phyloP scores from a whole-genome alignment of 2,888 invertebrate species.

The Torymus tubicola region DNA sequence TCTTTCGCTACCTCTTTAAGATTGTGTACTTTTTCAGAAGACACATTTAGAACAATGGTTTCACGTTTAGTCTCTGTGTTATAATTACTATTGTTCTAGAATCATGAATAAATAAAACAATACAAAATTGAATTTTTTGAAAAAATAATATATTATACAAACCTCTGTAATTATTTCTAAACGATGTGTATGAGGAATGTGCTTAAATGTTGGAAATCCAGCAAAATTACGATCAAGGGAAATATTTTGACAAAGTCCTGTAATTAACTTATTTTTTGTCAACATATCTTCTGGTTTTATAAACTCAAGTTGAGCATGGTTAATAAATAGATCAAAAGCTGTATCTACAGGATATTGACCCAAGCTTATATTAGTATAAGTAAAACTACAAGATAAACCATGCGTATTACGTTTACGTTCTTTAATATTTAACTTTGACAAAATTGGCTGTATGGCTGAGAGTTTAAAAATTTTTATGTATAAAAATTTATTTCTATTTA shows the following conservation, averaged over 20 bases:
- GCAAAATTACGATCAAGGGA: conserved; percentile 85
- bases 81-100: not conserved
- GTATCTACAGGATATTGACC: conserved; percentile 80
- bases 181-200: conserved; percentile 85
- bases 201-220: conserved; percentile 94
- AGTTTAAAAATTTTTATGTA: too few relatives aligned
- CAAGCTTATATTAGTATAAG: conserved; percentile 80
- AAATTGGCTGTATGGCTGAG: conserved; percentile 84
- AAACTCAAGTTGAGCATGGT: conserved; percentile 78
- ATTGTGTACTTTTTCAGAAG: conserved; percentile 75
- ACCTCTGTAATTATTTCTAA: conserved; percentile 70
- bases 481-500: too few relatives aligned
- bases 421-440: conserved; percentile 81
- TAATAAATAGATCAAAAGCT: conserved; percentile 80
- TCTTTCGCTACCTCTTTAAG: conserved; percentile 80
- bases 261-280: conserved; percentile 79
- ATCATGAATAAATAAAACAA: conserved; percentile 13
- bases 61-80: not conserved
- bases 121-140: not conserved
- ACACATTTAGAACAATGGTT: conserved; percentile 84
- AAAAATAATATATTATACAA: conserved; percentile 15
- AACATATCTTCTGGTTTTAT: conserved; percentile 80
- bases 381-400: conserved; percentile 91
- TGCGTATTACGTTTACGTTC: conserved; percentile 88
- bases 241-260: conserved; percentile 85